phyloP scores from a whole-genome alignment of 2,113 vertebrate species.

The Columbina picui region DNA sequence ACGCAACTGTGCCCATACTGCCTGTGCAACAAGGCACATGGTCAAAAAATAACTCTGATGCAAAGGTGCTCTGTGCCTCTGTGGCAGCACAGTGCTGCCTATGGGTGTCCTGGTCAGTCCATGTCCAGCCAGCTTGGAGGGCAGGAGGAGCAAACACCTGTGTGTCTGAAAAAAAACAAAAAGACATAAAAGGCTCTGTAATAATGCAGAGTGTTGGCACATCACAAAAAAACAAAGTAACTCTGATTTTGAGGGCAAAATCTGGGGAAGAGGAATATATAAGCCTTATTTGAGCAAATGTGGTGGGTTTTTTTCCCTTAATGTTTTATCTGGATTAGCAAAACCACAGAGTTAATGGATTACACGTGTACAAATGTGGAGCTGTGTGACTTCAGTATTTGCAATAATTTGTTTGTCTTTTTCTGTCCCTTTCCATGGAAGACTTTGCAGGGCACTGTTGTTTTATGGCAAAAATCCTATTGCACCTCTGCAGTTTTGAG shows the following conservation, averaged over 20 bases:
- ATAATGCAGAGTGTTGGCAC: background rate
- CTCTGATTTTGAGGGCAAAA: background rate
- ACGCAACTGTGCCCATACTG: background rate
- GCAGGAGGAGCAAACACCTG: background rate
- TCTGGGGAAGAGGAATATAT: background rate
- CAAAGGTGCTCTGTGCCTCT: background rate
- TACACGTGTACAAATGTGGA: background rate
- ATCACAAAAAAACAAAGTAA: background rate
- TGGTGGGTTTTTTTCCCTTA: background rate
- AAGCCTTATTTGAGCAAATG: background rate
- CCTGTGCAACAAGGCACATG: background rate
- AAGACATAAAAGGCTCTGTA: background rate
- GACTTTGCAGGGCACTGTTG: background rate
- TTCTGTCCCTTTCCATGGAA: background rate
- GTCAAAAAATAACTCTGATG: background rate
- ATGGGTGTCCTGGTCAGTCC: background rate
- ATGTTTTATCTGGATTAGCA: background rate
- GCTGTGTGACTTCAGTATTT: background rate
- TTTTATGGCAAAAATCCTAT: background rate
- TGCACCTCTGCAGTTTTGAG: background rate
- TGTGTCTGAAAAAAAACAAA: background rate
- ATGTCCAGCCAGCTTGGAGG: background rate
- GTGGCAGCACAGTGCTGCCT: background rate
- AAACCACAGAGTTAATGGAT: background rate
- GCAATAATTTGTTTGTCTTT: background rate